These are phyloP conservation scores for Myrmecophaga tridactyla DNA, from an alignment of 2,113 vertebrate genomes.

Conservation along the genomic window DNA sequence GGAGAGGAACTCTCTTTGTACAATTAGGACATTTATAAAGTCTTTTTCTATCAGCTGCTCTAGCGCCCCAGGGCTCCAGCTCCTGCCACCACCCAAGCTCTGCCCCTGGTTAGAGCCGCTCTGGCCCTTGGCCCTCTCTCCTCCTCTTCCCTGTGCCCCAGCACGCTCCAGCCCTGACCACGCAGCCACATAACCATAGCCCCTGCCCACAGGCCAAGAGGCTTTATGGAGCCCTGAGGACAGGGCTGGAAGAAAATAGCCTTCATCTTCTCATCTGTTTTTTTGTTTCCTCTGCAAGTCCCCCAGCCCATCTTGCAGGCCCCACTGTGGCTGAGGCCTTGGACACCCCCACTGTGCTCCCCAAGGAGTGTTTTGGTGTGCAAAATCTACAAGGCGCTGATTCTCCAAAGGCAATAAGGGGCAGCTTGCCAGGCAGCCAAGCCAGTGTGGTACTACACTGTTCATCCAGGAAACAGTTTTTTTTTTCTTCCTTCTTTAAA, in stretches of 20 bases:
- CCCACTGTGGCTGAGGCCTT: not conserved
- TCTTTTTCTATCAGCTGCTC: conserved; percentile 42
- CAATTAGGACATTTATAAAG: conserved; percentile 54
- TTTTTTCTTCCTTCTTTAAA: conserved; percentile 62
- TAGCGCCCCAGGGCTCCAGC: not conserved
- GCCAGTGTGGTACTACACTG: conserved; percentile 39
- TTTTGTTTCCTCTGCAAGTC: conserved; percentile 16
- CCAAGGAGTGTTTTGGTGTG: not conserved
- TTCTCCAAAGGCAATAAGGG: conserved; percentile 71
- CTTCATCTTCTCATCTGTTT: not conserved
- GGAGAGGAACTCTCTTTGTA: conserved; percentile 69
- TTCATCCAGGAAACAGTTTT: conserved; percentile 61
- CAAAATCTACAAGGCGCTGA: not conserved
- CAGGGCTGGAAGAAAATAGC: not conserved
- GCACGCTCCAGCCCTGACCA: not conserved
- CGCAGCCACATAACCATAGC: not conserved
- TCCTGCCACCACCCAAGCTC: too few species aligned
- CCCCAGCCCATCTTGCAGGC: not conserved
- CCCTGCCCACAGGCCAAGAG: not conserved
- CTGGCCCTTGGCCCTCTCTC: not conserved
- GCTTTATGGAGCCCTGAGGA: not conserved
- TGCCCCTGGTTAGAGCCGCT: too few species aligned
- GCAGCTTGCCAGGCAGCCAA: not conserved
- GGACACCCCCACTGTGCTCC: conserved; percentile 38
- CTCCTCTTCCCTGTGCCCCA: not conserved